phyloP scores from a whole-genome alignment of 2,113 vertebrate genomes.

The Fukomys damarensis region DNA sequence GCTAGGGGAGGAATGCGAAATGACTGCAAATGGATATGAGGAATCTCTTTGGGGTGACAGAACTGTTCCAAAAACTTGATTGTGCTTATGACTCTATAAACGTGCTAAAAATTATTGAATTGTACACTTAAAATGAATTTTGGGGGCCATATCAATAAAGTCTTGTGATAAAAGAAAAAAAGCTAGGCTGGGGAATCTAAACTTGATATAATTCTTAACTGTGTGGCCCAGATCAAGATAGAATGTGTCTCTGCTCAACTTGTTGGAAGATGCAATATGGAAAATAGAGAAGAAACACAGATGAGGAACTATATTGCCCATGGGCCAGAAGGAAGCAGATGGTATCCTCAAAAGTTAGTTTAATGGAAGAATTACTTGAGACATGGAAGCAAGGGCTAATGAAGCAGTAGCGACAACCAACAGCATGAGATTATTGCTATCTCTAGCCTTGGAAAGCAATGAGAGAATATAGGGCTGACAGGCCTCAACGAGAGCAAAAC shows the following conservation, averaged over 20 bases:
- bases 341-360: not conserved
- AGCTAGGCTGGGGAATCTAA: not conserved
- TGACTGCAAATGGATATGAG: not conserved
- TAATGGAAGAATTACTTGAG: constrained; percentile 8
- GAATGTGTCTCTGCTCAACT: not conserved
- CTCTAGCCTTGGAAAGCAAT: not conserved
- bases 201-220: constrained; percentile 16
- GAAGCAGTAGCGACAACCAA: not conserved
- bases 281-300: not conserved
- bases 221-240: not conserved
- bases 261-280: not conserved
- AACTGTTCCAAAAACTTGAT: not conserved
- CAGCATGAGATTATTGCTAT: not conserved
- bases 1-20: not conserved
- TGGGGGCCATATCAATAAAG: not conserved
- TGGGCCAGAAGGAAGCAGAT: not conserved
- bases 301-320: not conserved
- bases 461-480: not conserved
- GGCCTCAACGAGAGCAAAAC: not conserved
- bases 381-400: not conserved
- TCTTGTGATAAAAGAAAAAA: not conserved
- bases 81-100: not conserved
- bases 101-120: constrained; percentile 13
- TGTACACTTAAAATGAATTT: not conserved
- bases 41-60: not conserved